Evolutionary conservation across 2,888 invertebrate genomes (phyloP).

Genomic region (Belgica antarctica): DNA sequence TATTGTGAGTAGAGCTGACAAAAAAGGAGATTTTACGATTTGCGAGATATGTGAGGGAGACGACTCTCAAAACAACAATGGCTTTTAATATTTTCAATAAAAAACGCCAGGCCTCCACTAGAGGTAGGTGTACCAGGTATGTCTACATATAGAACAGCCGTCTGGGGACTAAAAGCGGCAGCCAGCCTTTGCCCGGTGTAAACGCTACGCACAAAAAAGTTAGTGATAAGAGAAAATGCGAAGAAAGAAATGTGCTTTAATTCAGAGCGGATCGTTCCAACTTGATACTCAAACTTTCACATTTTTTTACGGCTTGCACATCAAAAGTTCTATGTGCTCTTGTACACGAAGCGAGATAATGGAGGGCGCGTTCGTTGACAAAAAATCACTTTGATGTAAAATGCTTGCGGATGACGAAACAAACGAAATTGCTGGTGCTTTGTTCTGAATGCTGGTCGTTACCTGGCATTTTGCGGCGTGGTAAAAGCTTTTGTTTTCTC

Average conservation of each 20-base stretch:
- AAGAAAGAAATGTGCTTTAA: conserved; percentile 21
- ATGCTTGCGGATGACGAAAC: neutral
- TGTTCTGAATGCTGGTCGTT: conserved; percentile 16
- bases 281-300: neutral
- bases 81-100: conserved; percentile 1
- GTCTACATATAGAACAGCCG: neutral
- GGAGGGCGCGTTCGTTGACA: neutral
- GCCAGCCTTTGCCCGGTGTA: too few species aligned
- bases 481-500: neutral
- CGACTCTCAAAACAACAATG: neutral
- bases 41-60: neutral
- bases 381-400: conserved; percentile 19
- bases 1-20: neutral
- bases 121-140: too few species aligned
- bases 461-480: neutral
- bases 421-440: conserved; percentile 19
- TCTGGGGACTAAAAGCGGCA: neutral
- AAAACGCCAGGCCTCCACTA: conserved; percentile 3
- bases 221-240: conserved; percentile 30
- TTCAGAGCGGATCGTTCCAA: neutral
- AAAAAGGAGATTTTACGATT: neutral
- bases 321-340: conserved; percentile 31
- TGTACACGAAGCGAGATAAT: neutral
- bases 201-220: neutral
- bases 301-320: conserved; percentile 3